Conservation (phyloP, 1,140 invertebrate genomes). For the Ceratosolen solmsi region DNA sequence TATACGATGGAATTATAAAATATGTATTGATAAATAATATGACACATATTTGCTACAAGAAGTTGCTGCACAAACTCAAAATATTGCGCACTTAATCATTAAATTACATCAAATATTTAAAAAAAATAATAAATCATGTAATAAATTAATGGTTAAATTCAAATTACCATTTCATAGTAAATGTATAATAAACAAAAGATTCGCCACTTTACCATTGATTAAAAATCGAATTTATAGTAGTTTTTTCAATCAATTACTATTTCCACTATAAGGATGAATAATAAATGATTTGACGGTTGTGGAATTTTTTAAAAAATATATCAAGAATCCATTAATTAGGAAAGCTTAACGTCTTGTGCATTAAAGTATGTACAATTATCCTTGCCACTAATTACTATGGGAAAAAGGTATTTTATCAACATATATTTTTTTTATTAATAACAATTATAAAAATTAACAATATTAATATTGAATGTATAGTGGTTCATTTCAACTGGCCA, state of each 20-base stretch:
- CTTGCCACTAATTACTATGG: not conserved
- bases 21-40: too few species aligned
- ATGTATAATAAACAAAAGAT: too few species aligned
- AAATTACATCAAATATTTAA: too few species aligned
- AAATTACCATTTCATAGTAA: too few species aligned
- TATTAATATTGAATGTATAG: not conserved
- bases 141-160: too few species aligned
- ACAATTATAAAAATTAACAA: not conserved
- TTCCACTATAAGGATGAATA: conserved; percentile 21
- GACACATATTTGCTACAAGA: too few species aligned
- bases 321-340: not conserved
- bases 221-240: conserved; percentile 4
- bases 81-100: too few species aligned
- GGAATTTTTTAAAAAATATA: conserved; percentile 5
- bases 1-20: not conserved
- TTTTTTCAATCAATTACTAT: conserved; percentile 31
- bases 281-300: not conserved
- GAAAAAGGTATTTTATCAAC: not conserved
- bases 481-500: too few species aligned
- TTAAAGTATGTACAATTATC: not conserved
- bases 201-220: too few species aligned
- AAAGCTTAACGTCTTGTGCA: conserved; percentile 7
- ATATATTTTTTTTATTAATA: not conserved
- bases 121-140: too few species aligned
- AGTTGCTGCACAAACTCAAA: too few species aligned